Base-by-base conservation (phyloP, 2,113 vertebrate species). In the Pandion haliaetus region DNA sequence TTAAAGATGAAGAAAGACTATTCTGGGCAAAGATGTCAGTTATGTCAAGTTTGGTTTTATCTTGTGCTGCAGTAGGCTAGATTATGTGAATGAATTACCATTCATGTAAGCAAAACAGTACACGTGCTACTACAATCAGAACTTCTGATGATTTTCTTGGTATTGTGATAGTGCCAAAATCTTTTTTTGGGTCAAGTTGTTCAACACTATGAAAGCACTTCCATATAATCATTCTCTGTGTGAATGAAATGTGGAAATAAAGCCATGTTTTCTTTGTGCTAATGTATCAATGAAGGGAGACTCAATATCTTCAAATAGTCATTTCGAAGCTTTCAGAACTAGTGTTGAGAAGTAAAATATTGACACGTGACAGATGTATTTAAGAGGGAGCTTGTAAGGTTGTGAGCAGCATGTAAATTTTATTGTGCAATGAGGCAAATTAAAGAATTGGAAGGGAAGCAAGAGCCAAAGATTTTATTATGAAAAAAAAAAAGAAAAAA, bases 201-300 rank as follows among this genome's bases (percentile, higher is more conserved):
- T 95, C 44, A 36, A 32, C 8, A 65, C 67, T 85, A 49, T 95
- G 86, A 94, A 97, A 73, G 44, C 88, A 82, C 38, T 98, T 98
- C 52, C 36, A 20, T 78, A 6, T 63, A 96, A 94, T 86, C 61
- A 58, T 28, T 50, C 79, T 94, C 26, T 82, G 61, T 91, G 72
- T 84, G 80, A 97, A 93, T 72, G 78, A 90, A 93, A 92, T 55
- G 58, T 95, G 90, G 72, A 91, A 96, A 91, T 55, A 86, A 88
- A 96, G 72, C 54, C 74, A 31, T 20, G 38, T 80, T 93, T 95
- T 89, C 85, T 90, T 88, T 82, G 59, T 24, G 63, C 50, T 95
- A 45, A 82, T 57, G 28, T 66, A 81, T 80, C 80, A 44, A 47
- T 12, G 40, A 81, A 77, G 70, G 59, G 78, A 82, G 38, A 34